Evolutionary conservation across 2,113 vertebrate species (phyloP).

Genomic region (Apteryx owenii): DNA sequence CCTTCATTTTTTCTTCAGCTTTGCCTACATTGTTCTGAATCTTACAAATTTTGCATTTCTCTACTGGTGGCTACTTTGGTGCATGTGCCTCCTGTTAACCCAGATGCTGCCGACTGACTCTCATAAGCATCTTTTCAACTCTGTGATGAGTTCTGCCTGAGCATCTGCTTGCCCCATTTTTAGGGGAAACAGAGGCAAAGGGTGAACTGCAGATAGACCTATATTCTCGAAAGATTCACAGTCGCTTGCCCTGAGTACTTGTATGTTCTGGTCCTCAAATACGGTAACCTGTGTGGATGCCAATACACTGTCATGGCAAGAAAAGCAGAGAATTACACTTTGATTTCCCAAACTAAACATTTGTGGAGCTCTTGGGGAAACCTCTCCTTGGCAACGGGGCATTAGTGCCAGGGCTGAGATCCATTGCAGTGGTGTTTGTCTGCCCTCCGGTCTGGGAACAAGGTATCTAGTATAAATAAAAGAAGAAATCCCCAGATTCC

Average conservation of each 20-base stretch:
- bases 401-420: not conserved
- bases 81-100: not conserved
- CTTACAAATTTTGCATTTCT: not conserved
- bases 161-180: not conserved
- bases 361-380: not conserved
- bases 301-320: not conserved
- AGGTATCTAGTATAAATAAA: not conserved
- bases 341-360: not conserved
- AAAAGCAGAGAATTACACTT: not conserved
- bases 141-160: not conserved
- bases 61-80: not conserved
- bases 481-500: not conserved
- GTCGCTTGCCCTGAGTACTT: not conserved
- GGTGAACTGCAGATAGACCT: accelerated
- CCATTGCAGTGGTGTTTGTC: not conserved
- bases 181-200: not conserved
- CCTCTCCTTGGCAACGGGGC: not conserved
- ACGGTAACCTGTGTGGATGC: not conserved
- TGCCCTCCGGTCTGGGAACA: not conserved
- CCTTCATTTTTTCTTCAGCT: not conserved
- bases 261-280: not conserved
- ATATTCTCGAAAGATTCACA: not conserved
- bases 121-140: not conserved
- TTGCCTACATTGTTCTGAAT: not conserved
- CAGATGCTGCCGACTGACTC: not conserved